Conservation (phyloP, 2,113 vertebrate species). For the Alethe diademata region DNA sequence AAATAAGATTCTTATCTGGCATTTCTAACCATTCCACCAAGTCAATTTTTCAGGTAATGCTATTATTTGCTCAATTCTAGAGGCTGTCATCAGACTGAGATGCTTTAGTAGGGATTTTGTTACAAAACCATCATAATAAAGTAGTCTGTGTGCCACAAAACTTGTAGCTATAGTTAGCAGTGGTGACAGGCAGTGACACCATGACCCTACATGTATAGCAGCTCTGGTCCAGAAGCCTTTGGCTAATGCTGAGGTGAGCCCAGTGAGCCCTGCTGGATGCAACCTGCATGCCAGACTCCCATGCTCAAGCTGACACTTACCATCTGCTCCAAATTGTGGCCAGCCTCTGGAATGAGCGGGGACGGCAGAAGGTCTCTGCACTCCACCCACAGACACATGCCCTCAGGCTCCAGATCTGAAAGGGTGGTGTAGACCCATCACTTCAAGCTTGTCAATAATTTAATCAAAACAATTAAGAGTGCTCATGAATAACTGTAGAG, state of each 20-base stretch:
- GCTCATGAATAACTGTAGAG: not conserved
- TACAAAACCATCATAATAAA: not conserved
- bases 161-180: not conserved
- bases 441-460: not conserved
- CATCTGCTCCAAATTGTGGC: not conserved
- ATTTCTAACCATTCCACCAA: not conserved
- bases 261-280: not conserved
- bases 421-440: not conserved
- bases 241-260: not conserved
- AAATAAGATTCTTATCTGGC: not conserved
- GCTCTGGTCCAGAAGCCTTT: not conserved
- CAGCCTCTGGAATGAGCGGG: not conserved
- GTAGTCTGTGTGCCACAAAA: not conserved
- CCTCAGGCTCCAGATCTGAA: not conserved
- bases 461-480: not conserved
- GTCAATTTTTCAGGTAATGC: not conserved
- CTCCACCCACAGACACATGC: not conserved
- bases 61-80: not conserved
- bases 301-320: not conserved
- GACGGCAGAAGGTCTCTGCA: rapidly evolving
- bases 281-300: not conserved
- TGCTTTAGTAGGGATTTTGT: not conserved
- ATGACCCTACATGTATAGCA: not conserved
- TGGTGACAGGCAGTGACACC: not conserved
- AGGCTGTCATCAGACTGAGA: not conserved